These are phyloP conservation scores for Cyanoramphus novaezelandiae DNA, from an alignment of 2,113 vertebrate genomes.

Conservation along the genomic window DNA sequence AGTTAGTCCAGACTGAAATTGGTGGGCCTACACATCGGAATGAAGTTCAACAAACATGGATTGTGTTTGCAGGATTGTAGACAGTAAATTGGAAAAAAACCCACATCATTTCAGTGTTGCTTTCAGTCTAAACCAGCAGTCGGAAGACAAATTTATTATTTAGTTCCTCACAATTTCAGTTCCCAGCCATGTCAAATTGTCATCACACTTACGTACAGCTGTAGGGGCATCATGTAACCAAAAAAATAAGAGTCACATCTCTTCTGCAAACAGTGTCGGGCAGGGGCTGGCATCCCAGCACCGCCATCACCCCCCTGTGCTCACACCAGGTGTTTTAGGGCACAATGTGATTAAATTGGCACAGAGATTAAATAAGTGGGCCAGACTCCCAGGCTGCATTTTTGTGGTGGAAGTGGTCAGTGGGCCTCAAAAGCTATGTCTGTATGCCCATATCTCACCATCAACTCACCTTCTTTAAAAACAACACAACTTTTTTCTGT, in stretches of 20 bases:
- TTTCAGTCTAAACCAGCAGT: background rate
- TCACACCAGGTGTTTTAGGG: background rate
- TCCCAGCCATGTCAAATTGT: background rate
- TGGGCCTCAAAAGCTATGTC: background rate
- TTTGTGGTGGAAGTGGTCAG: background rate
- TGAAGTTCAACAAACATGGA: background rate
- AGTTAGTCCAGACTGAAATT: background rate
- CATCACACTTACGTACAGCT: background rate
- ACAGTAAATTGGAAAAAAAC: background rate
- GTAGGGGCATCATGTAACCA: background rate
- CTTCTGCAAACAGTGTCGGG: background rate
- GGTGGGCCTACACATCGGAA: background rate
- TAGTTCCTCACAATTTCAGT: background rate
- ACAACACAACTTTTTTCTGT: rapidly evolving
- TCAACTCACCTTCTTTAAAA: background rate
- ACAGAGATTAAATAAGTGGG: background rate
- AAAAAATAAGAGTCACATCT: background rate
- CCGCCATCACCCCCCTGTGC: rapidly evolving
- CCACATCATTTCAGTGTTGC: background rate
- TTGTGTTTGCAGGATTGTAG: background rate
- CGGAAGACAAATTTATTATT: background rate
- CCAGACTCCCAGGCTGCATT: background rate
- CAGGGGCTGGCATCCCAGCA: background rate
- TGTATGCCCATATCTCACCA: background rate
- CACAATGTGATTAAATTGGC: background rate